Base-by-base conservation (phyloP, 2,888 invertebrate species). In the Apamea sordens region DNA sequence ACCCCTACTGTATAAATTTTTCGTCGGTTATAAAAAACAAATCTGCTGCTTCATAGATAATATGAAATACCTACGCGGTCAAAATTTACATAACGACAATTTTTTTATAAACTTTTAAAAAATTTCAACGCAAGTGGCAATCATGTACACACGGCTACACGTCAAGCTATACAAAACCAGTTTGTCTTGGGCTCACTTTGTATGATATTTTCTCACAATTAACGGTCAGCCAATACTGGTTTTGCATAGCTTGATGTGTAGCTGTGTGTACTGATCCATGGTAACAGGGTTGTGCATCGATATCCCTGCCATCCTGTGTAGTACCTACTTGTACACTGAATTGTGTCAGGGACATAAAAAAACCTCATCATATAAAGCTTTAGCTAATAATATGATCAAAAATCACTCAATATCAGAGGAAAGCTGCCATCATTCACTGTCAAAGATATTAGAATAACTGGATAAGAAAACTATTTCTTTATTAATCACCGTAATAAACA, bases 401-500 rank as follows among this genome's bases (percentile, higher is more conserved):
- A 56, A 56, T 5, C 47, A n/a, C 21, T n/a, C 18, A 53, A 63
- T 65, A 84, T 53, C 28, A 47, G 21, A 72, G 63, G 36, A 72
- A 82, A 24, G 47, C 36, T 50, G 7, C 56, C 5, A 77, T 65
- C 36, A 64, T 41, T 83, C 24, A 75, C 44, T 28, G 53, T 36
- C 64, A 77, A 83, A 69, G 18, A 78, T 72, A 84, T 53, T 47
- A 78, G 41, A 56, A 56, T 63, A 79, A 68, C 53, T 56, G 61
- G 53, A 69, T 67, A 71, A 47, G 63, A 44, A 64, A 73, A 79
- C 56, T 84, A 85, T 82, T 79, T 79, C 67, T 71, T 63, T 72
- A 84, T 84, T 68, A 78, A 68, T 84, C 47, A 5, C 36, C 32
- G 0, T 53, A 24, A 53, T 56, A 24, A 56, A 56, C 21, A 24